Evolutionary conservation across 2,797 vertebrate species (phyloP), one percentile per base, ranked within the genome.

Genomic region (Cyprinodon diabolis): DNA sequence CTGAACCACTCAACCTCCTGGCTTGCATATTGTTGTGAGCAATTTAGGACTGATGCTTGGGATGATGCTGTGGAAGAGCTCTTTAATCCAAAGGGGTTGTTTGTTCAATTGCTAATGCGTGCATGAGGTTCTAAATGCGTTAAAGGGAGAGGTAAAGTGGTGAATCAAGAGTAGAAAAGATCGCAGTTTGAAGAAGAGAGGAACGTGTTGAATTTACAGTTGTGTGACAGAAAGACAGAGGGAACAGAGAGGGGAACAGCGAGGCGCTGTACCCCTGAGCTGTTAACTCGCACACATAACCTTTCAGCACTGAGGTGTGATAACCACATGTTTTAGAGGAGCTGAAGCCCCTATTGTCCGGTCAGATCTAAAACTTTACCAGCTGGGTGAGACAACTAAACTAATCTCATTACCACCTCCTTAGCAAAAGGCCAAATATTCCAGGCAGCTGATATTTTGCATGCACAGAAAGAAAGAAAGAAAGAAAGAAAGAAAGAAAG

Each of bases 221-320:
- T 1, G 68, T 88, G 87, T 73, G 92, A 90, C 40, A 72, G 78
- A 77, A 77, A 69, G 74, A 58, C 54, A 67, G 68, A 85, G 70
- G 84, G 82, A 75, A 76, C 83, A 75, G 80, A 62, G 49, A 3
- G 43, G 55, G 66, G 63, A 78, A 78, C 77, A 47, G 75, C 7
- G 73, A 91, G 86, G 75, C 4, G 71, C 77, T 79, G 81, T 84
- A 78, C 85, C 89, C 91, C 84, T 0, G 66, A 90, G 91, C 65
- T 87, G 89, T 90, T 89, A 88, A 90, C 84, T 91, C 84, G 83
- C 89, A 89, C 84, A 82, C 89, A 72, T 8, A 63, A 93, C 92
- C 92, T 94, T 94, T 95, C 94, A 92, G 86, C 91, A 88, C 81
- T 0, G 52, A 91, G 86, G 91, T 91, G 94, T 86, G 90, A 94